Evolutionary conservation across 2,797 vertebrate genomes (phyloP).

Genomic region (Leptodactylus fallax): DNA sequence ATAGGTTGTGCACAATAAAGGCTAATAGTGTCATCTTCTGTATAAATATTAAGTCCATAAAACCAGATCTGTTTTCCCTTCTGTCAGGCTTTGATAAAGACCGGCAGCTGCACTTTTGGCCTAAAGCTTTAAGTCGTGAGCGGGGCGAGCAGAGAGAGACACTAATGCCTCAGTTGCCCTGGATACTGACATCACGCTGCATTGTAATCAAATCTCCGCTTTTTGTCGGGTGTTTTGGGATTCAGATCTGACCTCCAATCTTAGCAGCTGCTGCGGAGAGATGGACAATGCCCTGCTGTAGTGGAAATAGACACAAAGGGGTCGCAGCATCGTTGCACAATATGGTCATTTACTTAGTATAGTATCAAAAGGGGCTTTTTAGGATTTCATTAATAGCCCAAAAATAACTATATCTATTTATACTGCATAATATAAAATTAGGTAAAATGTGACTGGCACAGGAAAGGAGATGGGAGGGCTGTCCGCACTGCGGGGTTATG

Average conservation of each 20-base stretch:
- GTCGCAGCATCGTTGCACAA: neutral
- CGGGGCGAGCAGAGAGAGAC: constrained; percentile 74
- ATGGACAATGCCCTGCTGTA: constrained; percentile 60
- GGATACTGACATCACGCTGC: constrained; percentile 79
- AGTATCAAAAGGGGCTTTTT: neutral
- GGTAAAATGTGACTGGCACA: too few relatives aligned
- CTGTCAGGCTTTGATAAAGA: constrained; percentile 43
- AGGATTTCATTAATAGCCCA: neutral
- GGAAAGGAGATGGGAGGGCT: too few relatives aligned
- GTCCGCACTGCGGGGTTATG: too few relatives aligned
- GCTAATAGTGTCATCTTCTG: neutral
- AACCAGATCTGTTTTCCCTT: constrained; percentile 27
- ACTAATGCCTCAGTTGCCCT: constrained; percentile 82
- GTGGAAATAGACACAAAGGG: constrained; percentile 65
- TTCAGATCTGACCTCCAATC: constrained; percentile 75
- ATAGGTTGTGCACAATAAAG: neutral
- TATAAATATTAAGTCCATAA: constrained; percentile 35
- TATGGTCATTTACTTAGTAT: neutral
- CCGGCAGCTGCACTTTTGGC: constrained; percentile 71
- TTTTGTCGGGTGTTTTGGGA: constrained; percentile 72
- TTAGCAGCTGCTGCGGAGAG: constrained; percentile 39
- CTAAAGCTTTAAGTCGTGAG: constrained; percentile 72
- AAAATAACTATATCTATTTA: neutral
- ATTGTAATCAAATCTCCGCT: constrained; percentile 81
- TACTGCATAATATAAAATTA: neutral